Evolutionary conservation across 2,888 invertebrate species (phyloP).

Genomic region (Yponomeuta plumbellus): DNA sequence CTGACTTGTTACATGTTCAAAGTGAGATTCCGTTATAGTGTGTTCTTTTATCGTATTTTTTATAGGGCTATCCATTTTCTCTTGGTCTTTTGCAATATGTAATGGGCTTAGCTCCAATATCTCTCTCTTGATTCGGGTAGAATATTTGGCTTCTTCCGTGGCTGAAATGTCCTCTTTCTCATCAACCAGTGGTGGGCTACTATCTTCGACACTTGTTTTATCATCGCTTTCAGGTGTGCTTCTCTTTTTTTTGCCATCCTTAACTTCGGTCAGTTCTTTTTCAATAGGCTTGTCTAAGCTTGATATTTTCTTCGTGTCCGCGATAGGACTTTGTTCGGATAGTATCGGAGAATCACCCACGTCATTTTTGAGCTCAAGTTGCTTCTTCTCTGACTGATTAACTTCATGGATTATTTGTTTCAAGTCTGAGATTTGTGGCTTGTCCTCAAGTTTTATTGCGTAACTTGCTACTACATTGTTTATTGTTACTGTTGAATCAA

Average conservation of each 20-base stretch:
- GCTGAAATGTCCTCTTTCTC: background rate
- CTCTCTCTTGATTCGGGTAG: background rate
- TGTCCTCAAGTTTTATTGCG: background rate
- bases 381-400: background rate
- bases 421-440: background rate
- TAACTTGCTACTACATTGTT: background rate
- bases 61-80: background rate
- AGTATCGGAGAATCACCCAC: background rate
- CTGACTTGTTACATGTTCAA: background rate
- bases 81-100: no score
- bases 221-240: constrained; percentile 2
- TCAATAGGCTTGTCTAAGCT: no score
- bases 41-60: background rate
- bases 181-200: background rate
- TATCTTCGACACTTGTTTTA: constrained; percentile 11
- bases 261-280: background rate
- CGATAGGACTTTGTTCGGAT: background rate
- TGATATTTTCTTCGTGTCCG: background rate
- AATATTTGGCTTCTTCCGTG: background rate
- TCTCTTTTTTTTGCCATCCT: background rate
- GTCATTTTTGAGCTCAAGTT: background rate
- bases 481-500: background rate
- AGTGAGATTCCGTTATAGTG: background rate
- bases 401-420: background rate
- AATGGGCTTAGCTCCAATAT: no score